Evolutionary conservation across 2,888 invertebrate species (phyloP), one percentile per base, ranked within the genome.

Genomic region (Catocala sponsa): DNA sequence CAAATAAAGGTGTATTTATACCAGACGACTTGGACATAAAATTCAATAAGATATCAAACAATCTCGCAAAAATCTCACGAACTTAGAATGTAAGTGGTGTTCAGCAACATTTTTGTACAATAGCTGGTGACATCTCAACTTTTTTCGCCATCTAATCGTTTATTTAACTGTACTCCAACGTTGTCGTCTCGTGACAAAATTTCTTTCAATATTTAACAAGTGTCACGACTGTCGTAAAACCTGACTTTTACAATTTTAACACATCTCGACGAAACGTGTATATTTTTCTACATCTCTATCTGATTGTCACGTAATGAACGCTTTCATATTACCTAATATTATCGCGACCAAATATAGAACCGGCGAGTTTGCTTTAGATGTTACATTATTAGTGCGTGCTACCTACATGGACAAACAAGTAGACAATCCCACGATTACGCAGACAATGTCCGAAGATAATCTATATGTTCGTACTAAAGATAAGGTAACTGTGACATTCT

Each of bases 151-250:
- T 72, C 60, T 76, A 78, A 80, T 82, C 70, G 67, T 81, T 79
- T 78, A 74, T 78, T 78, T 78, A 84, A 80, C 81, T 70, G 80
- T 78, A 62, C 62, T 52, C 9, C 44, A 59, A 10, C 48, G 59
- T 47, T 73, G 73, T 78, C 70, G 72, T 68, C 73, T 79, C 74
- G 77, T 77, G 76, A 80, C 73, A 66, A 64, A 65, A 74, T 83
- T 77, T 85, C 79, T 76, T 76, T 72, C 59, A 79, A 80, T 75
- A 78, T 76, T 81, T 77, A 72, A 64, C 63, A 51, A 68, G 57
- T 63, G 69, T 59, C 59, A 63, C 61, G 56, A 70, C 72, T 59
- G 49, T 68, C 57, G 64, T 71, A 59, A 66, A 70, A 52, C 42
- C 51, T 74, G 59, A 64, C 62, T 67, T 71, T 75, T 55, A 54